These are phyloP conservation scores for Drosophila imparisetae DNA, from an alignment of 2,888 invertebrate genomes.

Conservation along the genomic window DNA sequence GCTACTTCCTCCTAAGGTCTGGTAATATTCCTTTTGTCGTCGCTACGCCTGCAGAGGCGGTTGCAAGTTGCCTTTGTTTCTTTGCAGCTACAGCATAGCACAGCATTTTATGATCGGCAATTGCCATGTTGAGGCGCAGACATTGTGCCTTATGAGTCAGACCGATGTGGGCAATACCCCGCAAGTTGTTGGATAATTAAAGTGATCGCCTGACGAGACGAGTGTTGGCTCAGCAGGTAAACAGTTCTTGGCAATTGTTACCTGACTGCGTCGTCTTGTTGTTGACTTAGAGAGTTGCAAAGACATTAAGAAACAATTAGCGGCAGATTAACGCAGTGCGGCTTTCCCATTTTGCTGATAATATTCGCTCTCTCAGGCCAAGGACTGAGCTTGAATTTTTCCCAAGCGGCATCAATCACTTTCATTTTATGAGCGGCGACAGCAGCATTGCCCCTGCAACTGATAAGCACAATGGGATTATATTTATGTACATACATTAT, in stretches of 20 bases:
- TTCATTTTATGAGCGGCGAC: slow-evolving; percentile 65
- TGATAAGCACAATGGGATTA: slow-evolving; percentile 36
- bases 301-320: slow-evolving; percentile 78
- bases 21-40: slow-evolving; percentile 67
- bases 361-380: slow-evolving; percentile 20
- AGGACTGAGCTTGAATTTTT: slow-evolving; percentile 26
- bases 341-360: slow-evolving; percentile 40
- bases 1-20: slow-evolving; percentile 63
- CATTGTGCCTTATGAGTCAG: slow-evolving; percentile 59
- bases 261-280: slow-evolving; percentile 5
- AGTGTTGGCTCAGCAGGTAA: slow-evolving; percentile 23
- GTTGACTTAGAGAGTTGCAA: slow-evolving; percentile 48
- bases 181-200: slow-evolving; percentile 39
- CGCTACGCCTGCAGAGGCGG: slow-evolving; percentile 32
- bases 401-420: slow-evolving; percentile 54
- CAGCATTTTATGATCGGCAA: slow-evolving; percentile 60
- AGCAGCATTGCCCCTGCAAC: slow-evolving; percentile 32
- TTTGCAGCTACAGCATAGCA: slow-evolving; percentile 23
- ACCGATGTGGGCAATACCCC: slow-evolving; percentile 25
- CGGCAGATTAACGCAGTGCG: slow-evolving; percentile 61
- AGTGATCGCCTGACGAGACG: slow-evolving; percentile 40
- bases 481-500: background rate
- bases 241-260: slow-evolving; percentile 32
- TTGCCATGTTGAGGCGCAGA: slow-evolving; percentile 42
- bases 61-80: slow-evolving; percentile 37